Conservation (phyloP, 2,888 invertebrate species). For the Phrixothrix hirtus region DNA sequence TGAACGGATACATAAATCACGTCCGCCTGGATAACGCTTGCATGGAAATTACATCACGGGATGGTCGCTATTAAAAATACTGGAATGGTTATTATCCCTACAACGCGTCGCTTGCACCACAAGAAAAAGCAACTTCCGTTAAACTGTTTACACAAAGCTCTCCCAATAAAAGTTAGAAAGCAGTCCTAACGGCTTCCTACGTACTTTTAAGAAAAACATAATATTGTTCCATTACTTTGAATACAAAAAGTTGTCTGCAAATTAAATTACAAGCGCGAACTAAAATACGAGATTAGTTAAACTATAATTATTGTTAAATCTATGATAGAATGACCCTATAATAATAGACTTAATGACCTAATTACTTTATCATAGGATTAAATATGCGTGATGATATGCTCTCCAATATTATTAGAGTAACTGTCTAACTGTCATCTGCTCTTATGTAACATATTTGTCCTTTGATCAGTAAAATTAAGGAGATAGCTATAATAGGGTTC, state of each 20-base stretch:
- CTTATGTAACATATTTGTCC: slow-evolving; percentile 19
- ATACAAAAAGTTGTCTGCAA: too few relatives aligned
- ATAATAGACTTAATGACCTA: slow-evolving; percentile 36
- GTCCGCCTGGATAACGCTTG: slow-evolving; percentile 41
- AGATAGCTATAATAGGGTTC: too few relatives aligned
- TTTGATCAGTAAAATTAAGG: slow-evolving; percentile 22
- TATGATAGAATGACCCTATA: slow-evolving; percentile 7
- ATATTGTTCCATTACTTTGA: too few relatives aligned
- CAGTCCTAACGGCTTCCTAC: too few relatives aligned
- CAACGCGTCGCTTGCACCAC: slow-evolving; percentile 25
- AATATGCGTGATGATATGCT: slow-evolving; percentile 27
- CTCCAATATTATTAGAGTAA: slow-evolving; percentile 21
- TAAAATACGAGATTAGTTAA: too few relatives aligned
- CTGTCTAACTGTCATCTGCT: slow-evolving; percentile 12
- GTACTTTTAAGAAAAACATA: too few relatives aligned
- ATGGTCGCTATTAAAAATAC: slow-evolving; percentile 43
- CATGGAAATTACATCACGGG: slow-evolving; percentile 40
- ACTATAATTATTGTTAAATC: slow-evolving; percentile 22
- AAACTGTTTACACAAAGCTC: slow-evolving; percentile 8
- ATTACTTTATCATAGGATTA: slow-evolving; percentile 32
- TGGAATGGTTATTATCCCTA: slow-evolving; percentile 34
- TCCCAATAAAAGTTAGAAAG: too few relatives aligned
- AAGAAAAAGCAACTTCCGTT: slow-evolving; percentile 18
- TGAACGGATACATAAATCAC: slow-evolving; percentile 50
- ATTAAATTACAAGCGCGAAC: too few relatives aligned